A percentile compares a stretch with the other conserved stretches of the same genome.
phyloP scores from a whole-genome alignment of 2,888 invertebrate species.

The Aphidius colemani region DNA sequence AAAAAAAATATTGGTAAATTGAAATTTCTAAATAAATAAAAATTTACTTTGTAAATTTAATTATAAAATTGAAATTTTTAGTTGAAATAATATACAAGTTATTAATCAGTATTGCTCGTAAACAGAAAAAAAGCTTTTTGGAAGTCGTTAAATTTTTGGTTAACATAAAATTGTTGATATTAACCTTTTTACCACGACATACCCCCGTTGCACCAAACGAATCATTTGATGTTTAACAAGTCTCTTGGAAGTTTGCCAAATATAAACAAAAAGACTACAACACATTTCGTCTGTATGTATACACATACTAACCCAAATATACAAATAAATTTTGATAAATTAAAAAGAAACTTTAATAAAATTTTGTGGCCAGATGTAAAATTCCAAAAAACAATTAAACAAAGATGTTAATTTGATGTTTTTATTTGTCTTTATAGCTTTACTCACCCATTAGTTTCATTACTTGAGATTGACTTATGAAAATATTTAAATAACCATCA shows the following conservation, averaged over 20 bases:
- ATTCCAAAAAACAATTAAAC: no score
- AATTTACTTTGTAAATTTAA: no score
- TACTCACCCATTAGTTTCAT: constrained; percentile 78
- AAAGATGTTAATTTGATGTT: no score
- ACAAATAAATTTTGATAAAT: background rate
- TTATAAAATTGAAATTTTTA: no score
- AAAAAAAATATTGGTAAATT: no score
- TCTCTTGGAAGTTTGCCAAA: background rate
- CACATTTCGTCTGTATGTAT: no score
- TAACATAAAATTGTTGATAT: no score
- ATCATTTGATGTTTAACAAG: background rate
- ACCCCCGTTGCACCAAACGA: no score
- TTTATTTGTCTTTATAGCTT: background rate
- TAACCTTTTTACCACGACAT: no score
- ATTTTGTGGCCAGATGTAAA: background rate
- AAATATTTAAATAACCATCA: constrained; percentile 77
- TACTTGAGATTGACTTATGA: constrained; percentile 80
- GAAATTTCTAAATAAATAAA: no score
- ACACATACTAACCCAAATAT: no score
- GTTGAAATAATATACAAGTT: background rate
- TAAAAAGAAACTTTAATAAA: constrained; percentile 2
- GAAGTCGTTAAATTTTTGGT: background rate
- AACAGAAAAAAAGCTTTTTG: constrained; percentile 5
- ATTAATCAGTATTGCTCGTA: background rate
- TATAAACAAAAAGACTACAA: background rate